Evolutionary conservation across 2,797 vertebrate genomes (phyloP).

Genomic region (Pipistrellus nathusii): DNA sequence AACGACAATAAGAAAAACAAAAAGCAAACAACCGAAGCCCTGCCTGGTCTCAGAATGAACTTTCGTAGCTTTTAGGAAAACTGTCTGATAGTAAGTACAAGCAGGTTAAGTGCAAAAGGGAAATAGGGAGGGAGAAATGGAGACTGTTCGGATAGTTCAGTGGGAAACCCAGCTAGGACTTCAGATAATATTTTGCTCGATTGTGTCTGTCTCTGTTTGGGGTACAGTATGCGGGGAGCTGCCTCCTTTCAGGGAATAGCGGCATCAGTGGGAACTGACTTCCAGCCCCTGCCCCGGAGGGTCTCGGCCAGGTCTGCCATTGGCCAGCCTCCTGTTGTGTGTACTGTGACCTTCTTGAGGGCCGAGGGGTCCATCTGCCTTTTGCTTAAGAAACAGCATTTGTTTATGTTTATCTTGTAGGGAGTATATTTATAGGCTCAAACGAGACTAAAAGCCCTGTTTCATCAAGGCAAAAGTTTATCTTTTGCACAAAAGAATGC

Average conservation of each 20-base stretch:
- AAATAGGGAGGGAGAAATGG: fast-evolving
- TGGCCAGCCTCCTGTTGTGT: neutral
- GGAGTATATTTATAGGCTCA: constrained; percentile 68
- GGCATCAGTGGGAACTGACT: neutral
- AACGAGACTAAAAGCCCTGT: constrained; percentile 51
- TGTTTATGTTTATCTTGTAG: constrained; percentile 65
- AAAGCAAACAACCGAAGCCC: neutral
- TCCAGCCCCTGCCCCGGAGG: neutral
- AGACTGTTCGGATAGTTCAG: neutral
- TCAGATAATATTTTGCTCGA: constrained; percentile 2
- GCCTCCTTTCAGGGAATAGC: constrained; percentile 21
- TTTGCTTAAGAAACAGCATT: constrained; percentile 69
- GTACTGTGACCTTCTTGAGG: neutral
- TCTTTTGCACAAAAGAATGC: constrained; percentile 79
- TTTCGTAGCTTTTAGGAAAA: constrained; percentile 14
- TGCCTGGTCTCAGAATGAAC: neutral
- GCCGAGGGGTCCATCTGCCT: constrained; percentile 50
- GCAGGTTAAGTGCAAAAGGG: neutral
- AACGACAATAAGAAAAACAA: neutral
- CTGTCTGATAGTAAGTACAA: neutral
- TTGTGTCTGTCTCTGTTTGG: neutral
- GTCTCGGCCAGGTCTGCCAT: neutral
- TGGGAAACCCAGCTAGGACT: constrained; percentile 4
- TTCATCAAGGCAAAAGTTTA: constrained; percentile 76
- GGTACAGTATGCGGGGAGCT: neutral